These are phyloP conservation scores for Rafetus swinhoei DNA, from an alignment of 2,113 vertebrate species.

Conservation along the genomic window DNA sequence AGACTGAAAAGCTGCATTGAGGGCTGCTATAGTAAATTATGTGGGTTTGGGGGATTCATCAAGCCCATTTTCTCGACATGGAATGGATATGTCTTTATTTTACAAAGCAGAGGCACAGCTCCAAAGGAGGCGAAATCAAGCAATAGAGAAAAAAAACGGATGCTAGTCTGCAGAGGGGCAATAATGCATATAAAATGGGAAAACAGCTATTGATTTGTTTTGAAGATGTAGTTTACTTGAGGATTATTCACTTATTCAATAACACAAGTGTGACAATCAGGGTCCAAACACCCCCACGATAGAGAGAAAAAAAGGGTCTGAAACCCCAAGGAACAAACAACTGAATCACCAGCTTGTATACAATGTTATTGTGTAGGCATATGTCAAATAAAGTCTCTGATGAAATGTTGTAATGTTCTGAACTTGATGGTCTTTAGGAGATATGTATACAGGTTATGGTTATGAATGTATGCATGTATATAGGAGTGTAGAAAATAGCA, in stretches of 20 bases:
- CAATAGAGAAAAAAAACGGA: slow-evolving; percentile 1
- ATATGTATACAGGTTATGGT: not conserved
- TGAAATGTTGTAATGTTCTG: not conserved
- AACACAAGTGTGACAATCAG: slow-evolving; percentile 13
- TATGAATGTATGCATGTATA: not conserved
- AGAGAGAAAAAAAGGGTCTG: not conserved
- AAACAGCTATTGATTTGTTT: slow-evolving; percentile 14
- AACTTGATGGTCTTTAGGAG: not conserved
- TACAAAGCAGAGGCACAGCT: slow-evolving; percentile 34
- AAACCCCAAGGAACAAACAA: not conserved
- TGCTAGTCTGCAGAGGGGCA: not conserved
- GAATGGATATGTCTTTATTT: slow-evolving; percentile 54
- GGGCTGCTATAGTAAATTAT: slow-evolving; percentile 60
- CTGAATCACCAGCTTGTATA: not conserved
- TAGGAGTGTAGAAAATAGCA: not conserved
- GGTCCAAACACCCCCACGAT: not conserved
- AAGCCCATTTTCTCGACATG: slow-evolving; percentile 47
- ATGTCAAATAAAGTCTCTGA: not conserved
- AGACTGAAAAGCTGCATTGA: slow-evolving; percentile 55
- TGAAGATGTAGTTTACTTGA: slow-evolving; percentile 35
- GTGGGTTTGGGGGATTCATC: slow-evolving; percentile 59
- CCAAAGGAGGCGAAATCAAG: not conserved
- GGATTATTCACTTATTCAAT: slow-evolving; percentile 16
- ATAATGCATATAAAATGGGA: not conserved
- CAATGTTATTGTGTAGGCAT: not conserved